Conservation (phyloP, 2,888 invertebrate species). For the Sphinx pinastri region DNA sequence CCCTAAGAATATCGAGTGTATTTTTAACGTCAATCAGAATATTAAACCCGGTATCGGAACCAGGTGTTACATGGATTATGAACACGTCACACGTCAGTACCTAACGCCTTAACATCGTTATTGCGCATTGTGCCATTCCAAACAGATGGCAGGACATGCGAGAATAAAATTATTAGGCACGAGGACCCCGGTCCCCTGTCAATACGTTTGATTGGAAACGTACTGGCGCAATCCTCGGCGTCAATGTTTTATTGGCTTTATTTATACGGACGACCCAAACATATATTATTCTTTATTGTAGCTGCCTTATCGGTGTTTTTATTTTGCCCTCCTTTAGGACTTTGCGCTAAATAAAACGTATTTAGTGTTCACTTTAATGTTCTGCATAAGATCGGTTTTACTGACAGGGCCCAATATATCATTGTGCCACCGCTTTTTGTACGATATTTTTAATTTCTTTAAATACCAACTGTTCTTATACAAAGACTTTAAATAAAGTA, state of each 20-base stretch:
- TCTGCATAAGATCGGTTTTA: neutral
- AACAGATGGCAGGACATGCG: slow-evolving; percentile 30
- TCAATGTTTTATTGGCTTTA: slow-evolving; percentile 58
- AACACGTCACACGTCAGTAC: neutral
- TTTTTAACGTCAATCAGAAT: no score
- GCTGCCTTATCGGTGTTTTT: slow-evolving; percentile 16
- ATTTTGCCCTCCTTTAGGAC: slow-evolving; percentile 15
- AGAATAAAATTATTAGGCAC: slow-evolving; percentile 51
- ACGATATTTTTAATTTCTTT: no score
- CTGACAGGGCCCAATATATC: no score
- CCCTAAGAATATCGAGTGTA: no score
- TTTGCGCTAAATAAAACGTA: neutral
- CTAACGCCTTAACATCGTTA: slow-evolving; percentile 36
- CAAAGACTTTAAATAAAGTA: no score
- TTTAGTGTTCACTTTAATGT: neutral
- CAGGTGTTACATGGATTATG: slow-evolving; percentile 8
- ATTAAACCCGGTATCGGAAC: neutral
- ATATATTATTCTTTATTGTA: slow-evolving; percentile 25
- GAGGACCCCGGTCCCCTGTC: slow-evolving; percentile 55
- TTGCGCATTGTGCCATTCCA: slow-evolving; percentile 32
- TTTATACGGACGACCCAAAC: slow-evolving; percentile 46
- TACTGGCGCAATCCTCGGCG: slow-evolving; percentile 44
- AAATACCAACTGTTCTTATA: no score
- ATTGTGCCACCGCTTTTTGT: no score
- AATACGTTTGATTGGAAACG: slow-evolving; percentile 68